These are phyloP conservation scores for Protophormia terraenovae DNA, from an alignment of 2,888 invertebrate genomes.

Conservation along the genomic window DNA sequence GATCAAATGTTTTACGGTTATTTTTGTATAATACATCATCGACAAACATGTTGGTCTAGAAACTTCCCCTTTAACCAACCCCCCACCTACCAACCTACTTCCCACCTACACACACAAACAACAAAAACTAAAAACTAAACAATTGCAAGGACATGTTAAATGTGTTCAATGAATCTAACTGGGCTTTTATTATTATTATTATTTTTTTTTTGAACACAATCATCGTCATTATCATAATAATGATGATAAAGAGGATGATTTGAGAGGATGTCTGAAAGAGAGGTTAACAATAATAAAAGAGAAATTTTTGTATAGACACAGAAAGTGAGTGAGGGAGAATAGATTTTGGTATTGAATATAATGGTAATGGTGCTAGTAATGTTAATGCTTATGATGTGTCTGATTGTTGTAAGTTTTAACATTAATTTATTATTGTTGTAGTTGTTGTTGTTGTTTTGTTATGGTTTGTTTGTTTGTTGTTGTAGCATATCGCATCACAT, in stretches of 20 bases:
- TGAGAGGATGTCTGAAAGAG: neutral
- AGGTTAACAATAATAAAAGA: neutral
- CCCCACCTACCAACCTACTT: neutral
- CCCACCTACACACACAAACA: slow-evolving; percentile 34
- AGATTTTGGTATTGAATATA: slow-evolving; percentile 40
- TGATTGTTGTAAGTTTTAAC: slow-evolving; percentile 63
- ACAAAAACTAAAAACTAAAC: slow-evolving; percentile 72
- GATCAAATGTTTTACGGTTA: slow-evolving; percentile 57
- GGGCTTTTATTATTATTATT: slow-evolving; percentile 32
- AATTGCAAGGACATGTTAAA: slow-evolving; percentile 78
- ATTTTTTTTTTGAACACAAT: slow-evolving; percentile 17
- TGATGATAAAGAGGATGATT: neutral
- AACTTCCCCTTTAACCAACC: slow-evolving; percentile 52
- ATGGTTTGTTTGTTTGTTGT: slow-evolving; percentile 24
- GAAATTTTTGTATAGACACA: too few species aligned
- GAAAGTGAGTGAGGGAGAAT: neutral
- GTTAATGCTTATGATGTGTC: slow-evolving; percentile 67
- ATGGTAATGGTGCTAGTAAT: slow-evolving; percentile 67
- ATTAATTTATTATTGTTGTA: slow-evolving; percentile 54
- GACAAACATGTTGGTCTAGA: slow-evolving; percentile 79
- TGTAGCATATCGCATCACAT: slow-evolving; percentile 46
- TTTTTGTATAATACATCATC: slow-evolving; percentile 79
- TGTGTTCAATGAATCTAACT: slow-evolving; percentile 53
- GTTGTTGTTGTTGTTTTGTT: slow-evolving; percentile 20
- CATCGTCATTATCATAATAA: neutral